Evolutionary conservation across 2,888 invertebrate species (phyloP), one percentile per base, ranked within the genome.

Genomic region (Crossocerus cetratus): DNA sequence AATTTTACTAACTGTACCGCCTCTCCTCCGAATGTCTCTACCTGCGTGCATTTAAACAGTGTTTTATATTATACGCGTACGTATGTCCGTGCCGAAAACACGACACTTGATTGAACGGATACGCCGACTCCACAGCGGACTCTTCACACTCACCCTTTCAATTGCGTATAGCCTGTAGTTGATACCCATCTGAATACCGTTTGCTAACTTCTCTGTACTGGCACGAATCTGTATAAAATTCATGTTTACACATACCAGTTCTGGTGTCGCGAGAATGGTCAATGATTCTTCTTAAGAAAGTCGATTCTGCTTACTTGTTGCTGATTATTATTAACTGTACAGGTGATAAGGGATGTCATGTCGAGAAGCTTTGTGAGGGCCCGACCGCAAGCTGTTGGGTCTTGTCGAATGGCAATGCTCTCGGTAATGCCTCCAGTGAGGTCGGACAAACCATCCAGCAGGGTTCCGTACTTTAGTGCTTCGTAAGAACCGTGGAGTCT

Each of bases 401-500:
- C 94, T 74, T 95, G 94, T 14, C 94, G 91, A 45, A 95, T 92
- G n/a, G 93, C 92, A 76, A 97, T 93, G 74, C 94, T 95, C 89
- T 97, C 97, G 0, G 97, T 96, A 69, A 97, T 95, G 3, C 97
- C 97, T 0, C 97, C 97, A 0, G 97, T 96, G 42, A 98, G 92
- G 90, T 97, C 97, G 0, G 96, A 96, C 63, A 98, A 91, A 0
- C 97, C 97, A 88, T 97, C 97, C 72, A 97, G 91, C 13, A 96
- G 91, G 56, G 96, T 96, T n/a, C 97, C 97, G 87, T 98, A 98
- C 87, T 97, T 97, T 1, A 98, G 91, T 0, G 97, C 97, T 91
- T 98, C 97, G 90, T 98, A 98, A 0, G 97, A 97, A 3, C 97
- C 97, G 87, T 97, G 97, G 65, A 98, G 91, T 91, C 97, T 97